Evolutionary conservation across 2,888 invertebrate genomes (phyloP).

Genomic region (Cephus pulcher): DNA sequence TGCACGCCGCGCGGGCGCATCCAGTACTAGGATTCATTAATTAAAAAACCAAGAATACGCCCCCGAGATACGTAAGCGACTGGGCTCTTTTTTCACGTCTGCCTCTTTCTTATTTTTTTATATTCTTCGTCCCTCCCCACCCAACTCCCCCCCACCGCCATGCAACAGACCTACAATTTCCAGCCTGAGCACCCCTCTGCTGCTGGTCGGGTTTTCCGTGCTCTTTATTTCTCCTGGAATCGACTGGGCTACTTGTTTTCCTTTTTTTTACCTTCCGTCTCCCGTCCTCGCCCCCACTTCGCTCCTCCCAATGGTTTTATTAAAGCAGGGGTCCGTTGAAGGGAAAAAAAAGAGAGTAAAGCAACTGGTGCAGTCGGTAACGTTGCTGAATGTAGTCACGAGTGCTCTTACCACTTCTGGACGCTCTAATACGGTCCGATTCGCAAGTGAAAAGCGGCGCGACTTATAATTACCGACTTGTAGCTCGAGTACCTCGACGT

Average conservation of each 20-base stretch:
- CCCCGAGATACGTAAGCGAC: constrained; percentile 28
- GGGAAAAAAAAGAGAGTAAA: constrained; percentile 58
- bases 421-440: background rate
- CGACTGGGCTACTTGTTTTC: background rate
- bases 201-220: background rate
- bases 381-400: background rate
- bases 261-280: background rate
- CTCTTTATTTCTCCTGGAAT: background rate
- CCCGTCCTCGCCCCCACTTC: constrained; percentile 26
- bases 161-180: background rate
- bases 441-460: background rate
- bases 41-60: constrained; percentile 48
- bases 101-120: background rate
- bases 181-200: constrained; percentile 1
- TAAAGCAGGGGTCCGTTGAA: constrained; percentile 46
- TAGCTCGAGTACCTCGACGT: background rate
- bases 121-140: background rate
- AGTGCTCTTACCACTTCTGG: background rate
- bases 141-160: background rate
- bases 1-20: constrained; percentile 32
- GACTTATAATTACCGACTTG: background rate
- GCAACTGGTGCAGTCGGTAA: constrained; percentile 29
- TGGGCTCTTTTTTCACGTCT: background rate
- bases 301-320: constrained; percentile 43
- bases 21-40: constrained; percentile 50